Percentiles rank a stretch among this genome's conserved stretches.
phyloP scores from a whole-genome alignment of 2,113 vertebrate genomes.

The Oncorhynchus mykiss region DNA sequence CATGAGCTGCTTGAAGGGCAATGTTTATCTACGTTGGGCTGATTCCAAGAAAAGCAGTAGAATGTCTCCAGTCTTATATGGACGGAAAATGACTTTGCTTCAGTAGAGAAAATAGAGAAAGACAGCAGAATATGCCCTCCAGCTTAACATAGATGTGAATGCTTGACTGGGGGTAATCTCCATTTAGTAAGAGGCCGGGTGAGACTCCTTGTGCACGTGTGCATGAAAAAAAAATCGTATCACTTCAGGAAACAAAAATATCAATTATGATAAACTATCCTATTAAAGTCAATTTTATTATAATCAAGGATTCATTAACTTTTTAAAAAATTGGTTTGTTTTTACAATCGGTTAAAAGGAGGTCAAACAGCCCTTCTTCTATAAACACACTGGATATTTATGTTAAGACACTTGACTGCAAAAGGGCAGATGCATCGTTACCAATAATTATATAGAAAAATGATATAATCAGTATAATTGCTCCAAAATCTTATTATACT shows the following conservation, averaged over 20 bases:
- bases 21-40: conserved; percentile 40
- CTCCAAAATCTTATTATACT: not conserved
- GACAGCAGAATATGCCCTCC: not conserved
- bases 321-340: not conserved
- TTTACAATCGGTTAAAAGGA: not conserved
- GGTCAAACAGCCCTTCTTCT: not conserved
- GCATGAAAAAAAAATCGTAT: not conserved
- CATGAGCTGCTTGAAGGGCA: conserved; percentile 19
- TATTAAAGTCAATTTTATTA: not conserved
- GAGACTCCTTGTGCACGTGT: no score
- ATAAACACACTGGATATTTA: not conserved
- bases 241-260: not conserved
- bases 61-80: conserved; percentile 43
- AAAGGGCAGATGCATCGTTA: not conserved
- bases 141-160: conserved; percentile 7
- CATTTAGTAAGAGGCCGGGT: not conserved
- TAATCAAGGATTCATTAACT: not conserved
- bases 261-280: not conserved
- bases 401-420: not conserved
- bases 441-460: conserved; percentile 23
- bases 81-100: not conserved
- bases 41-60: conserved; percentile 44
- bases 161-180: conserved; percentile 1
- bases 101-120: conserved; percentile 2
- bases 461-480: conserved; percentile 15